Evolutionary conservation across 2,888 invertebrate species (phyloP).

Genomic region (Hemistola chrysoprasaria): DNA sequence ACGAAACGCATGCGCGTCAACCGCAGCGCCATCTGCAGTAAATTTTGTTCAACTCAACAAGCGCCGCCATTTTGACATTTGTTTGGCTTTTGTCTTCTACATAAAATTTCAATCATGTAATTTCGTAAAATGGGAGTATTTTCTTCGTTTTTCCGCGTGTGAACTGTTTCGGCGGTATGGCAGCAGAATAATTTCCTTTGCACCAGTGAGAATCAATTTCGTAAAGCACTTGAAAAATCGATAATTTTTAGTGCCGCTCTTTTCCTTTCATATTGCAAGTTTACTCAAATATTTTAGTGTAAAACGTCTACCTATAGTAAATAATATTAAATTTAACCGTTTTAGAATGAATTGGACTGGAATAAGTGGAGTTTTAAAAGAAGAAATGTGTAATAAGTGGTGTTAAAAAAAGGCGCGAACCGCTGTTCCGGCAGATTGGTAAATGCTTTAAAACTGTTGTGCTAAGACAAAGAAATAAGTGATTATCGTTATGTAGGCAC

Average conservation of each 20-base stretch:
- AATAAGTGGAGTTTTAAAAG: constrained; percentile 23
- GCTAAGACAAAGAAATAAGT: constrained; percentile 45
- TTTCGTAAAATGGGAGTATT: constrained; percentile 44
- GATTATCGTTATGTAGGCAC: constrained; percentile 21
- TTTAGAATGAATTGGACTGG: constrained; percentile 12
- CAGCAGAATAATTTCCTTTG: constrained; percentile 37
- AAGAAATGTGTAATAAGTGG: constrained; percentile 42
- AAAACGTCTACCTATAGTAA: neutral
- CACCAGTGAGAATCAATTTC: constrained; percentile 44
- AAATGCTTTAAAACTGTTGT: constrained; percentile 41
- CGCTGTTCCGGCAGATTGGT: constrained; percentile 40
- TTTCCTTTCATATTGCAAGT: constrained; percentile 61
- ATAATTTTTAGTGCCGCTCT: constrained; percentile 74
- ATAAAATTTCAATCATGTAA: constrained; percentile 62
- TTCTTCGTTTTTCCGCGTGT: constrained; percentile 43
- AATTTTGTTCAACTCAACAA: constrained; percentile 43
- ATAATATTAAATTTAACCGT: constrained; percentile 11
- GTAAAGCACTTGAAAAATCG: constrained; percentile 64
- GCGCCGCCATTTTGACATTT: constrained; percentile 83
- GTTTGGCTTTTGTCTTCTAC: constrained; percentile 79
- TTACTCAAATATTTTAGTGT: constrained; percentile 33
- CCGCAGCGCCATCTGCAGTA: constrained; percentile 62
- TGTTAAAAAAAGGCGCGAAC: constrained; percentile 75
- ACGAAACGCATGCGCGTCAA: constrained; percentile 69
- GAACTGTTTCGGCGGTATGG: constrained; percentile 37